Conservation (phyloP, 1,140 invertebrate genomes). For the Pentalonia nigronervosa region DNA sequence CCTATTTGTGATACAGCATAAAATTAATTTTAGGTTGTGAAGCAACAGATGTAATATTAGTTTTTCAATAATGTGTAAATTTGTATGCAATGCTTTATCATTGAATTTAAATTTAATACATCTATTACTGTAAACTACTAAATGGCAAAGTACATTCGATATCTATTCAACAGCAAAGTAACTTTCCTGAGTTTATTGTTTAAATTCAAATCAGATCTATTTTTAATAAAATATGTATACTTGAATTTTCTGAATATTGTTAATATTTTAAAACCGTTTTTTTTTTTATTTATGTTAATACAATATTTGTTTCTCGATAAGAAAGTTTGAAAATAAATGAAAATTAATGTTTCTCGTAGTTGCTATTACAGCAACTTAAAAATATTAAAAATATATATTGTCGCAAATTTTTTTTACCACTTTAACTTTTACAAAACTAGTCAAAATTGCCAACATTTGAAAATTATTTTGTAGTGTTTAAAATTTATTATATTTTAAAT, state of each 20-base stretch:
- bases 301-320: background rate
- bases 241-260: background rate
- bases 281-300: background rate
- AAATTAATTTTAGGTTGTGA: background rate
- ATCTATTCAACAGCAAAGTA: no score
- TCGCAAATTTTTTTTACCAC: background rate
- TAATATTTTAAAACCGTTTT: background rate
- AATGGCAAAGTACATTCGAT: background rate
- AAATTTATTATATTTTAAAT: background rate
- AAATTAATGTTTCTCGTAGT: background rate
- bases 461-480: background rate
- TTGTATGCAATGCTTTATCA: background rate
- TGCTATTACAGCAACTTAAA: background rate
- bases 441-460: background rate
- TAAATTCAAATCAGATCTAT: no score
- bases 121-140: background rate
- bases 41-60: background rate
- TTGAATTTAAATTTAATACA: background rate
- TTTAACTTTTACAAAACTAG: background rate
- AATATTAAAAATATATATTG: background rate
- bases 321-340: background rate
- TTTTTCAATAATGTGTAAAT: background rate
- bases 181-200: no score
- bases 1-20: background rate
- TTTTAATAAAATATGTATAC: background rate